These are phyloP conservation scores for Helarctos malayanus DNA, from an alignment of 2,797 vertebrate genomes.

Conservation along the genomic window DNA sequence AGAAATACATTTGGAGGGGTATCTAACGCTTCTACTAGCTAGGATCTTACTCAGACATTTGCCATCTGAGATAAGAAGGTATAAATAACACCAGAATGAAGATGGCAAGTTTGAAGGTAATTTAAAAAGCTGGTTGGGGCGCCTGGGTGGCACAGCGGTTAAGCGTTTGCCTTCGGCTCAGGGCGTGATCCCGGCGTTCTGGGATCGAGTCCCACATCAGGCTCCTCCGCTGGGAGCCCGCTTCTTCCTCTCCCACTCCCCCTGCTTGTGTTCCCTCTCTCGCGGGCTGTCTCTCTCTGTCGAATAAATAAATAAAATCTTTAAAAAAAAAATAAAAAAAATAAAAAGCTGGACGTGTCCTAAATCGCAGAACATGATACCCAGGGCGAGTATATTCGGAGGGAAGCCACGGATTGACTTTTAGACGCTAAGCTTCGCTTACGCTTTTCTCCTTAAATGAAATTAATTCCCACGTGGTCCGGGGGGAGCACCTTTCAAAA, in stretches of 20 bases:
- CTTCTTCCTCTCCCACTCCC: too few relatives aligned
- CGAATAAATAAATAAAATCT: too few relatives aligned
- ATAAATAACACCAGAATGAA: conserved; percentile 62
- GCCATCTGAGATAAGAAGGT: background rate
- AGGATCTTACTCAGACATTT: conserved; percentile 46
- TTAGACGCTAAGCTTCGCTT: conserved; percentile 35
- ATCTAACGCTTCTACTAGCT: conserved; percentile 42
- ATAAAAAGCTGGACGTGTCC: background rate
- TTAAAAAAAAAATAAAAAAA: too few relatives aligned
- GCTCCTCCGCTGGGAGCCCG: too few relatives aligned
- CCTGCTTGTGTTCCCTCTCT: too few relatives aligned
- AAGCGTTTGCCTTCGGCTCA: too few relatives aligned
- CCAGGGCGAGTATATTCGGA: background rate
- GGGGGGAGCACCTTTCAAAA: conserved; percentile 15
- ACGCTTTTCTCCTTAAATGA: conserved; percentile 47
- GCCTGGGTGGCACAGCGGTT: too few relatives aligned
- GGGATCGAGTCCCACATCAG: too few relatives aligned
- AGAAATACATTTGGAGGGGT: background rate
- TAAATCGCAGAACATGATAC: background rate
- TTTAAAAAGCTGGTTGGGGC: background rate
- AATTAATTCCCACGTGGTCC: conserved; percentile 50
- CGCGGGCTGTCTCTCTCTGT: too few relatives aligned
- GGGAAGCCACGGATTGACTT: conserved; percentile 30
- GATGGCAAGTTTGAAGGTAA: background rate
- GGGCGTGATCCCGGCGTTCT: too few relatives aligned